Percentiles rank a stretch among this genome's conserved stretches.
phyloP scores from a whole-genome alignment of 2,113 vertebrate species.

The Antechinus stuartii region DNA sequence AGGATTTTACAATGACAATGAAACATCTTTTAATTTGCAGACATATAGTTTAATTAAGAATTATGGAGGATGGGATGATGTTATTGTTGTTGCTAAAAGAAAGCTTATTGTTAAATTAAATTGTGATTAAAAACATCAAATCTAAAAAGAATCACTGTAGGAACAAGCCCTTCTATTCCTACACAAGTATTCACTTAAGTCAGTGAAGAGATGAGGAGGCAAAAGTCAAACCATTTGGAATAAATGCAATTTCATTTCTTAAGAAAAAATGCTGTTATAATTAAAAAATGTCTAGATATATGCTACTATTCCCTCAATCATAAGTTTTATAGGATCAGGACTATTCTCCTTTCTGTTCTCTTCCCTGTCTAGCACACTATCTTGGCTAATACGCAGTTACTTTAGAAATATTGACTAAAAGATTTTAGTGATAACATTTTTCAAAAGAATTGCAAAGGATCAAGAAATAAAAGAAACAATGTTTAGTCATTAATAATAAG shows the following conservation, averaged over 20 bases:
- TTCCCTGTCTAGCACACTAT: neutral
- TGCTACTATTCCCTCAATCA: neutral
- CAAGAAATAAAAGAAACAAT: neutral
- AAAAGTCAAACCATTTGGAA: neutral
- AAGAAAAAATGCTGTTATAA: neutral
- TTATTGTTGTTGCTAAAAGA: neutral
- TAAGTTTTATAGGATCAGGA: neutral
- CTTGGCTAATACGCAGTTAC: neutral
- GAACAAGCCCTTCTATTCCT: neutral
- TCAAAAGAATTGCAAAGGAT: neutral
- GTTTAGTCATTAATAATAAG: neutral
- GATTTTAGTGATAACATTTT: neutral
- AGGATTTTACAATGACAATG: neutral
- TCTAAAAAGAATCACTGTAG: neutral
- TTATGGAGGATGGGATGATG: neutral
- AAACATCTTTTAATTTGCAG: neutral
- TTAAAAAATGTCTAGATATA: neutral
- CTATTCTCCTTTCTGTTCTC: neutral
- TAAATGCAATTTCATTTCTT: neutral
- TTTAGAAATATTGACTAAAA: neutral
- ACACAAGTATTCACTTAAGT: too few relatives aligned
- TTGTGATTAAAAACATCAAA: neutral
- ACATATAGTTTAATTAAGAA: neutral
- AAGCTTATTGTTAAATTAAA: neutral
- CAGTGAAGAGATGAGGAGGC: neutral